phyloP scores from a whole-genome alignment of 2,113 vertebrate genomes.

The Tricholaema leucomelas region DNA sequence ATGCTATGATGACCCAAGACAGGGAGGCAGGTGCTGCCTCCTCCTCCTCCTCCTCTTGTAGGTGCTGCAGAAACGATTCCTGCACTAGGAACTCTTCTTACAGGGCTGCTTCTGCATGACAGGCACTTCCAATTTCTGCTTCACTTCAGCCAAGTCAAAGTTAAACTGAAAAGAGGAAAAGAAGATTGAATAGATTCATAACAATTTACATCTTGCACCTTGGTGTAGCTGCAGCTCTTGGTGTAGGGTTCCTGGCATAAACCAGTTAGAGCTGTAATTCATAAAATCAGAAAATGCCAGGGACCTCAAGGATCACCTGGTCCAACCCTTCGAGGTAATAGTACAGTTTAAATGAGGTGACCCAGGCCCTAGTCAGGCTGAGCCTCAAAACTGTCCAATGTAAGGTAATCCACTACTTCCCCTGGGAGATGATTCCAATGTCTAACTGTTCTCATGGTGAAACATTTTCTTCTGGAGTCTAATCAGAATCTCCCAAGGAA shows the following conservation, averaged over 20 bases:
- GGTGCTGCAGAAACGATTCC: neutral
- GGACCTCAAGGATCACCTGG: too few species aligned
- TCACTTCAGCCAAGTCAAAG: neutral
- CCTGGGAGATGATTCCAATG: too few species aligned
- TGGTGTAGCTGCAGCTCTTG: too few species aligned
- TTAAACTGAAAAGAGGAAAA: neutral
- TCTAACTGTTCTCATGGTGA: too few species aligned
- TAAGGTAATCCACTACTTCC: too few species aligned
- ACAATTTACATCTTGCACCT: neutral
- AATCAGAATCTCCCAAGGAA: too few species aligned
- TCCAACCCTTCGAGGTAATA: too few species aligned
- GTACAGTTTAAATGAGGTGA: too few species aligned
- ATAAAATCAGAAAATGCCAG: too few species aligned
- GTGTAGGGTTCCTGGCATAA: neutral
- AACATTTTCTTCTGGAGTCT: too few species aligned
- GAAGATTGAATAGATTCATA: neutral
- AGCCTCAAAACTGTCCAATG: too few species aligned
- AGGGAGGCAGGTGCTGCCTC: neutral
- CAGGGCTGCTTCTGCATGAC: accelerated
- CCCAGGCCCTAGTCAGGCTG: too few species aligned
- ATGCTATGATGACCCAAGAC: neutral
- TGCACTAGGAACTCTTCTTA: neutral
- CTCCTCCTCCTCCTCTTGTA: neutral
- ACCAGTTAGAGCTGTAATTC: neutral
- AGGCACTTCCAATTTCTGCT: neutral